A percentile compares a stretch with the other conserved stretches of the same genome.
These are phyloP conservation scores for Paragorgia papillata DNA, from an alignment of 92 coral and sea anemone species.

Conservation along the genomic window DNA sequence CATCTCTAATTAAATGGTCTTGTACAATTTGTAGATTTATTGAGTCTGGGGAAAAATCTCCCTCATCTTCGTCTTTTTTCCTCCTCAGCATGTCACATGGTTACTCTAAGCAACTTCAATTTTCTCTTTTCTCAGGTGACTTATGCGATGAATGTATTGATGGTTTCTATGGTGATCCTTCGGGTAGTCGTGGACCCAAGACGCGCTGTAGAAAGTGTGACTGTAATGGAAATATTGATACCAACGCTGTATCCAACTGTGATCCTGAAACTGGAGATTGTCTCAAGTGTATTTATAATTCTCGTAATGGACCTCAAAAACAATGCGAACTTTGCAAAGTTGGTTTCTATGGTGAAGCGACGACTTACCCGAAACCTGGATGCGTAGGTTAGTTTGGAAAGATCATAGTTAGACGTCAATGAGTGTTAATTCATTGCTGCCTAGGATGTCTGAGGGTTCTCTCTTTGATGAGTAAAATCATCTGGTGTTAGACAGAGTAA, in stretches of 20 bases:
- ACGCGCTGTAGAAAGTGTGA: slow-evolving; percentile 80
- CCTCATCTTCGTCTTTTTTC: too few species aligned
- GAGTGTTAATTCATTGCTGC: too few species aligned
- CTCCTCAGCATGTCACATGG: too few species aligned
- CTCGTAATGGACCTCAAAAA: slow-evolving; percentile 79
- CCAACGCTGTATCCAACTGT: slow-evolving; percentile 90
- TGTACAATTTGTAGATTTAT: too few species aligned
- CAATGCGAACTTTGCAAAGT: slow-evolving; percentile 83
- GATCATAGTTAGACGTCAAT: too few species aligned
- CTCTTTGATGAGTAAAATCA: too few species aligned
- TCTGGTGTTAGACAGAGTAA: too few species aligned
- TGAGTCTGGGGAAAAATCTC: too few species aligned
- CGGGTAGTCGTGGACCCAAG: slow-evolving; percentile 69
- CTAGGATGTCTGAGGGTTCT: too few species aligned
- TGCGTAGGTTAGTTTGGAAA: slow-evolving; percentile 79
- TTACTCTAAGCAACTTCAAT: neutral
- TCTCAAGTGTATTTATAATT: slow-evolving; percentile 85
- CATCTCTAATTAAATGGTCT: too few species aligned
- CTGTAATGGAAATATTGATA: slow-evolving; percentile 95
- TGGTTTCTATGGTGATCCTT: slow-evolving; percentile 95
- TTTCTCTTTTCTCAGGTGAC: slow-evolving; percentile 26
- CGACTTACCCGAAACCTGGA: slow-evolving; percentile 91
- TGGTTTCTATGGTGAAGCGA: slow-evolving; percentile 94
- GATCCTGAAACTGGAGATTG: slow-evolving; percentile 86
- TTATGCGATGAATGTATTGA: slow-evolving; percentile 88